A percentile compares a stretch with the other conserved stretches of the same genome.
Evolutionary conservation across 2,888 invertebrate species (phyloP).

Genomic region (Anoncus sp.): DNA sequence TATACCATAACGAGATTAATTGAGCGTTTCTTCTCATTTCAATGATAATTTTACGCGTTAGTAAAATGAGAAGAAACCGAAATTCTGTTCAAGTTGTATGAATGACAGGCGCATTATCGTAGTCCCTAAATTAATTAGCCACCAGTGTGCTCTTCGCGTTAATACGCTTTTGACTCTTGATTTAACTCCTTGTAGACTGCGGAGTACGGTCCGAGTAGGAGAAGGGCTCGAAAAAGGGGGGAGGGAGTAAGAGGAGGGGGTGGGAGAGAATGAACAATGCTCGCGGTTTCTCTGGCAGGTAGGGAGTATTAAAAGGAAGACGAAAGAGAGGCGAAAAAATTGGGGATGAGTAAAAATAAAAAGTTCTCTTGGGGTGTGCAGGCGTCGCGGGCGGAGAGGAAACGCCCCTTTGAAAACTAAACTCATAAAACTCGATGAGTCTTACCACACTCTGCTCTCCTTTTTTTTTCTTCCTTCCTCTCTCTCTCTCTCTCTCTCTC

Average conservation of each 20-base stretch:
- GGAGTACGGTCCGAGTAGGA: slow-evolving; percentile 1
- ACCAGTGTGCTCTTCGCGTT: slow-evolving; percentile 18
- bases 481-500: slow-evolving; percentile 26
- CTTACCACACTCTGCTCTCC: slow-evolving; percentile 62
- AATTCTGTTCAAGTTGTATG: background rate
- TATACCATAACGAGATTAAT: slow-evolving; percentile 27
- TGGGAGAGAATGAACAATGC: slow-evolving; percentile 54
- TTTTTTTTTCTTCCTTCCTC: slow-evolving; percentile 40
- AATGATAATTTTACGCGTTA: slow-evolving; percentile 1
- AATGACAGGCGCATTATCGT: slow-evolving; percentile 31
- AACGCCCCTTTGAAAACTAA: slow-evolving; percentile 69
- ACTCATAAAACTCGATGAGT: slow-evolving; percentile 73
- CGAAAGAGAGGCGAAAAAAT: slow-evolving; percentile 33
- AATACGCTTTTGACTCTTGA: slow-evolving; percentile 61
- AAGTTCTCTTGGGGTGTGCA: slow-evolving; percentile 55
- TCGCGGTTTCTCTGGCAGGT: slow-evolving; percentile 40
- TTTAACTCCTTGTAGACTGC: slow-evolving; percentile 59
- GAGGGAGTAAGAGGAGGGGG: slow-evolving; percentile 36
- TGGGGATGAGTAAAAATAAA: slow-evolving; percentile 42
- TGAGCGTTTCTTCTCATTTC: slow-evolving; percentile 31
- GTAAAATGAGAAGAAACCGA: background rate
- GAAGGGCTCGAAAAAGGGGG: slow-evolving; percentile 16
- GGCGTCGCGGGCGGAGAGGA: slow-evolving; percentile 63
- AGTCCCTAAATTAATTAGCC: slow-evolving; percentile 30
- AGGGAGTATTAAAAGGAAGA: slow-evolving; percentile 24